A percentile compares a stretch with the other conserved stretches of the same genome.
Evolutionary conservation across 2,888 invertebrate genomes (phyloP).

Genomic region (Subacronicta megacephala): DNA sequence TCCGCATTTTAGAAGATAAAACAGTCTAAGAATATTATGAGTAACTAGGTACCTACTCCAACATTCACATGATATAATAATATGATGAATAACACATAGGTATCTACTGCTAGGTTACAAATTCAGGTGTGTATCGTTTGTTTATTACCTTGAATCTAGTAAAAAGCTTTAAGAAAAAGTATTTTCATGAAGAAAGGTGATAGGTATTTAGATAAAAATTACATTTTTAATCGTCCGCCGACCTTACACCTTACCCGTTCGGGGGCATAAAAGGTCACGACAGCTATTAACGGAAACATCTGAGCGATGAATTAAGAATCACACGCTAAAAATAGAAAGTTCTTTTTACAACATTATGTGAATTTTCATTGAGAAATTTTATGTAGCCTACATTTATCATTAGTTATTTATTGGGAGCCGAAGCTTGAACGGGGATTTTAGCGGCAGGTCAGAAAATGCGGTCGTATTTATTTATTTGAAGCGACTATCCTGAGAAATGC

Average conservation of each 20-base stretch:
- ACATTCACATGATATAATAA: too few relatives aligned
- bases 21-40: too few relatives aligned
- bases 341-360: constrained; percentile 10
- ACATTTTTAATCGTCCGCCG: neutral
- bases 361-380: constrained; percentile 22
- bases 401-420: constrained; percentile 25
- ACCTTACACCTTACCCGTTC: neutral
- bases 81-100: neutral
- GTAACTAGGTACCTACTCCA: too few relatives aligned
- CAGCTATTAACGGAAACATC: constrained; percentile 61
- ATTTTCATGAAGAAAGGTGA: neutral
- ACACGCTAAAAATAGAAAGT: constrained; percentile 33
- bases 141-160: neutral
- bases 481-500: constrained; percentile 23
- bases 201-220: neutral
- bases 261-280: constrained; percentile 63
- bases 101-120: neutral
- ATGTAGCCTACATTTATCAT: constrained; percentile 27
- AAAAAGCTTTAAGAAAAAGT: neutral
- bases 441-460: constrained; percentile 13
- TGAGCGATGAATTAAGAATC: constrained; percentile 62
- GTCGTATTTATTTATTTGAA: constrained; percentile 31
- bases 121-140: neutral
- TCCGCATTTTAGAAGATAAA: too few relatives aligned
- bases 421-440: constrained; percentile 23